Conservation (phyloP, 92 coral and sea anemone species). For the Desmophyllum pertusum region DNA sequence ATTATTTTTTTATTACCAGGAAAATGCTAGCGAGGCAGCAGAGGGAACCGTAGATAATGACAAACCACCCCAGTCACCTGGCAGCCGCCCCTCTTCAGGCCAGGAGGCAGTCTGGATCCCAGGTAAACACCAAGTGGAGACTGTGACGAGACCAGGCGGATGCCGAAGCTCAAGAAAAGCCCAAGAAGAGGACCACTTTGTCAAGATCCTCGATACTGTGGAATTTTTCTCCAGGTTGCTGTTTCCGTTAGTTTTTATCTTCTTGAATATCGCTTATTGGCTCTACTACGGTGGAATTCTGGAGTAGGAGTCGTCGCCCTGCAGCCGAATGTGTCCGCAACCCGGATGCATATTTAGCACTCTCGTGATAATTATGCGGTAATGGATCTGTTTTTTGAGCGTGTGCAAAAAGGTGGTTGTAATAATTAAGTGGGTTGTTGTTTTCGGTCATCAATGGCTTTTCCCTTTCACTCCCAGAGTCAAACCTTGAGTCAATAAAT, state of each 20-base stretch:
- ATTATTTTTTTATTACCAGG: background rate
- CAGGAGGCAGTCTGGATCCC: constrained; percentile 95
- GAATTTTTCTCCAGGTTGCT: constrained; percentile 79
- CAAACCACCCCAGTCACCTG: constrained; percentile 39
- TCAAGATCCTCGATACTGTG: constrained; percentile 74
- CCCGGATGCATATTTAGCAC: background rate
- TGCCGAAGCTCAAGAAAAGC: constrained; percentile 44
- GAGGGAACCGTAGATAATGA: constrained; percentile 27
- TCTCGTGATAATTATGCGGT: too few species aligned
- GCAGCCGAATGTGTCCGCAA: background rate
- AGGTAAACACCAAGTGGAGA: constrained; percentile 83
- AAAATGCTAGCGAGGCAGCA: constrained; percentile 11
- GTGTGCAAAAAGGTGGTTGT: background rate
- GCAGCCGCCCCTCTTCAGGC: constrained; percentile 70
- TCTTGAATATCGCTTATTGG: constrained; percentile 83
- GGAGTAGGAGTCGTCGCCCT: background rate
- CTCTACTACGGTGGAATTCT: constrained; percentile 54
- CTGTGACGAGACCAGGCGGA: constrained; percentile 66
- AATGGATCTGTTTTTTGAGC: constrained; percentile 10
- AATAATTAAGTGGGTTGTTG: background rate
- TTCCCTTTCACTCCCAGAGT: too few species aligned
- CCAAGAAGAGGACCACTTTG: constrained; percentile 37
- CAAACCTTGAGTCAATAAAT: too few species aligned
- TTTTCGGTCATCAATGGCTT: background rate
- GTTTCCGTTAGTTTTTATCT: constrained; percentile 73